Base-by-base conservation (phyloP, 2,888 invertebrate genomes). In the Platypus cylindrus region DNA sequence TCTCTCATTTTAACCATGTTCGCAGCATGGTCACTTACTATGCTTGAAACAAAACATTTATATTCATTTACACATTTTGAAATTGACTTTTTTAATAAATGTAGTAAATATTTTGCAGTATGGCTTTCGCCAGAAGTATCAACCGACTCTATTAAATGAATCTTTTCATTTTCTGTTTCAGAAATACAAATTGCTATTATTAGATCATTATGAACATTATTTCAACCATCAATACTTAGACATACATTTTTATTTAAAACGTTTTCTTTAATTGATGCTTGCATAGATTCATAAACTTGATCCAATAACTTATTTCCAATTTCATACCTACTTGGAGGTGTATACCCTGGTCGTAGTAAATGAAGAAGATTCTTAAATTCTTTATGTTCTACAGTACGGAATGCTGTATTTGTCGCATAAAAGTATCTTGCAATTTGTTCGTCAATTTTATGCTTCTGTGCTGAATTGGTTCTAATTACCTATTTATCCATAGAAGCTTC, bases 1-100 rank as follows among this genome's bases (percentile, higher is more conserved):
- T 26, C 20, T 16, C 32, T 22, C 37, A 37, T 32, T 27, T 32
- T 37, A 8, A 14, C 13, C 28, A 34, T 13, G 30, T 34, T 37
- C 29, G 24, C 33, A 16, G 34, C 28, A 32, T 37, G 32, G 28
- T 37, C 32, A 5, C 23, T 32, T 13, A 37, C 23, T 32, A 37
- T n/a, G 24, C 32, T 37, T 9, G 20, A 7, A n/a, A 38, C 17
- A 38, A 30, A 15, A 31, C 30, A 30, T 3, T n/a, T 5, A 30
- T 14, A 30, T 30, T 30, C 17, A 3, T 16, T 12, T 12, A 17
- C 30, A n/a, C 17, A 17, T 25, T 30, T 17, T 3, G 16, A 9
- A 30, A 30, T 30, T n/a, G 8, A 7, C 8, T 17, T 3, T 30
- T 17, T 17, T 5, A 11, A n/a, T 12, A 30, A 16, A n/a, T 9